Percentiles rank a stretch among this genome's conserved stretches.
Evolutionary conservation across 1,140 invertebrate genomes (phyloP).

Genomic region (Monomorium pharaonis): DNA sequence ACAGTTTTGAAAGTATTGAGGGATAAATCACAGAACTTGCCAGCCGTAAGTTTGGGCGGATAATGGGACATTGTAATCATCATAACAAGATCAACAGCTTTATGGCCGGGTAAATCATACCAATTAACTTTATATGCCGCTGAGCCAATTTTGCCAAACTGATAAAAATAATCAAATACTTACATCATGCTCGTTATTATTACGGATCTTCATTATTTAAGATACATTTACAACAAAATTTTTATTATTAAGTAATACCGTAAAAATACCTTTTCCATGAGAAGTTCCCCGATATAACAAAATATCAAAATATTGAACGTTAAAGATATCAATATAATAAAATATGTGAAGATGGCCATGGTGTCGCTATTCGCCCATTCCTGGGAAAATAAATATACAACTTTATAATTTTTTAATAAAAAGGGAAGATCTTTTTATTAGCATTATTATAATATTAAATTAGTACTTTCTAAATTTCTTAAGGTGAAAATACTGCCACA

Average conservation of each 20-base stretch:
- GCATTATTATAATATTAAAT: too few species aligned
- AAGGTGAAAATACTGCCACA: too few species aligned
- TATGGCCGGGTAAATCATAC: conserved; percentile 52
- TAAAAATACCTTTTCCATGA: conserved; percentile 70
- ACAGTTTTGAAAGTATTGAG: conserved; percentile 58
- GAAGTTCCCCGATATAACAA: conserved; percentile 75
- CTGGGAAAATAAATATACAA: conserved; percentile 69
- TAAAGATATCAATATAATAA: conserved; percentile 69
- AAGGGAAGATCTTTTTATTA: too few species aligned
- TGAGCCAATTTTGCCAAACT: conserved; percentile 57
- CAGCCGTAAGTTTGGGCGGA: conserved; percentile 64
- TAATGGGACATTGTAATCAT: conserved; percentile 54
- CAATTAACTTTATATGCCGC: conserved; percentile 52
- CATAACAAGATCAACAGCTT: conserved; percentile 34
- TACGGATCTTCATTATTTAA: not conserved
- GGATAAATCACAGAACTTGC: conserved; percentile 62
- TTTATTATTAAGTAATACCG: not conserved
- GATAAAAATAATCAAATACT: not conserved
- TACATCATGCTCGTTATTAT: not conserved
- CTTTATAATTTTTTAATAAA: too few species aligned
- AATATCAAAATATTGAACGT: conserved; percentile 76
- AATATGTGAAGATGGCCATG: conserved; percentile 66
- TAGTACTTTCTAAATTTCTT: too few species aligned
- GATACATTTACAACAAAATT: not conserved
- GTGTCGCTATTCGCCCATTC: conserved; percentile 68